Percentiles rank a stretch among this genome's conserved stretches.
Evolutionary conservation across 2,113 vertebrate species (phyloP).

Genomic region (Eurystomus gularis): DNA sequence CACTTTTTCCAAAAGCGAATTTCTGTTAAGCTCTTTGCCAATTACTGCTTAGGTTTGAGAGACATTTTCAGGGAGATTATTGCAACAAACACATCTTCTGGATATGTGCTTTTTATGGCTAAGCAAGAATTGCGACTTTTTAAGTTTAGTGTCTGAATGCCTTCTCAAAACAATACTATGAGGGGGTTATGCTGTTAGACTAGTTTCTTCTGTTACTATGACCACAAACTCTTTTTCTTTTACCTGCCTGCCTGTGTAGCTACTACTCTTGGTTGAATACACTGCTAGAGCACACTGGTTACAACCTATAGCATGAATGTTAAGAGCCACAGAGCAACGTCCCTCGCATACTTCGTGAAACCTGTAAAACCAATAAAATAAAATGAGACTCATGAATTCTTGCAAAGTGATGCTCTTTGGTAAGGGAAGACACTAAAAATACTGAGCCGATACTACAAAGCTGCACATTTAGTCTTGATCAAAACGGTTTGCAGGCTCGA

Average conservation of each 20-base stretch:
- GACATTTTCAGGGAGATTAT: background rate
- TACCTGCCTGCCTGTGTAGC: background rate
- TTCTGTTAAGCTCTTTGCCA: background rate
- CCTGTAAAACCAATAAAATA: background rate
- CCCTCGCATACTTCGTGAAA: background rate
- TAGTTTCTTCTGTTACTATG: background rate
- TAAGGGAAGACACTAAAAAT: background rate
- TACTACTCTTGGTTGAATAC: background rate
- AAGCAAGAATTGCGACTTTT: background rate
- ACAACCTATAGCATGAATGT: background rate
- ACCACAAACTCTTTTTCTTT: background rate
- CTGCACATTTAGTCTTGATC: background rate
- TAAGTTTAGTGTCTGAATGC: background rate
- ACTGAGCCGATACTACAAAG: background rate
- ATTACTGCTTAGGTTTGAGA: background rate
- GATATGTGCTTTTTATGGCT: background rate
- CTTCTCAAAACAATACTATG: background rate
- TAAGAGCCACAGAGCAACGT: background rate
- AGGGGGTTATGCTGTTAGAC: background rate
- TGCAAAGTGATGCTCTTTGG: background rate
- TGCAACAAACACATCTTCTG: background rate
- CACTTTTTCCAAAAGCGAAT: background rate
- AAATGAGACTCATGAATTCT: background rate
- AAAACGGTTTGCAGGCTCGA: background rate
- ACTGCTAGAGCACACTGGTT: background rate